Evolutionary conservation across 2,888 invertebrate species (phyloP), one percentile per base, ranked within the genome.

Genomic region (Tiphia femorata): DNA sequence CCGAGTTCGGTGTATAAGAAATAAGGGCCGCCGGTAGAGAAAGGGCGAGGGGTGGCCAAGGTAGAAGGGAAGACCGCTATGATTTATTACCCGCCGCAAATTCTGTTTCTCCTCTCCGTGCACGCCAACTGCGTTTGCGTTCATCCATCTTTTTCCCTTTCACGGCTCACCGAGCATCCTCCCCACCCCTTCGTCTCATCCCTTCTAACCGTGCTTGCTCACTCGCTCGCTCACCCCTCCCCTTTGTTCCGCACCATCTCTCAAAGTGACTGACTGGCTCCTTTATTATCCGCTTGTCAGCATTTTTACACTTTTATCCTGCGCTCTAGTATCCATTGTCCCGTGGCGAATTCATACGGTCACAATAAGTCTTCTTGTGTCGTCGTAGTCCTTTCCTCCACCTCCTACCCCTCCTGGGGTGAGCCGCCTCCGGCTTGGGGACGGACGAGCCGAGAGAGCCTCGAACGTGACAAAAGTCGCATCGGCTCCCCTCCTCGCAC

Each of bases 281-380:
- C 80, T 82, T 80, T 82, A 82, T 83, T 82, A 83, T 81, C 81
- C 82, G 82, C 80, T 81, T 83, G 82, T 82, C 82, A 82, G 81
- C 82, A 81, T 82, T 83, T 82, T 82, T 82, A 81, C 81, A 82
- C 81, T 81, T 81, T 81, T 80, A 81, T 82, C 76, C 78, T 70
- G 62, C 65, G 69, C 69, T 71, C 73, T 70, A 69, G 69, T 69
- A 70, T 74, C 72, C 62, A 72, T 72, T 72, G 72, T 72, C 66
- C 73, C 51, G 59, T 41, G 35, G 54, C 61, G 67, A 69, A 67
- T 72, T 72, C 63, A 68, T 67, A 60, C 50, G 64, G 58, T 70
- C 70, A 70, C 67, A 70, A 69, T 62, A 67, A 55, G 58, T 65
- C 69, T 49, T 47, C 53, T 58, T 44, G 58, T n/a, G 59, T 61